Evolutionary conservation across 2,888 invertebrate genomes (phyloP).

Genomic region (Portevinia maculata): DNA sequence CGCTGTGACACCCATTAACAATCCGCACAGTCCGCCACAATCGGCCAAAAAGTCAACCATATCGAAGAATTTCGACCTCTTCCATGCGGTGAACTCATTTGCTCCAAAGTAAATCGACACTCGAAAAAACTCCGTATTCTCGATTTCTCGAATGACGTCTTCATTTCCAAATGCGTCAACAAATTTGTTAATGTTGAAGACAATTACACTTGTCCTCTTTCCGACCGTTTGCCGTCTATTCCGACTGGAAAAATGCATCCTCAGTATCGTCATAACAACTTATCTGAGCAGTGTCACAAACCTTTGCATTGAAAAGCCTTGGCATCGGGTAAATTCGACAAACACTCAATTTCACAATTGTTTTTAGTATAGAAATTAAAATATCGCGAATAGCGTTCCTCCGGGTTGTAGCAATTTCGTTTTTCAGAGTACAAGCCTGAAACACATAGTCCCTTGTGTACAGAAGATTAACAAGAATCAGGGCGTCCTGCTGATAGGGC

Average conservation of each 20-base stretch:
- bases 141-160: neutral
- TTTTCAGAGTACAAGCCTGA: too few species aligned
- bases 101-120: constrained; percentile 89
- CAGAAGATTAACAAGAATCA: constrained; percentile 89
- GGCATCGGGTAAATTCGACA: constrained; percentile 89
- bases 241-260: constrained; percentile 78
- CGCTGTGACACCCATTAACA: constrained; percentile 82
- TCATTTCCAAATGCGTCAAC: neutral
- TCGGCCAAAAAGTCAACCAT: constrained; percentile 88
- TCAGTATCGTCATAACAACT: constrained; percentile 80
- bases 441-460: constrained; percentile 87
- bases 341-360: constrained; percentile 89
- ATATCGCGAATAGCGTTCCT: constrained; percentile 86
- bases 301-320: constrained; percentile 76
- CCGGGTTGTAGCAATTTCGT: constrained; percentile 88
- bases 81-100: constrained; percentile 87
- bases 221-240: constrained; percentile 79
- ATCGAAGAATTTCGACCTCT: constrained; percentile 87
- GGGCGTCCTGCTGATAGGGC: constrained; percentile 87
- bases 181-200: constrained; percentile 82
- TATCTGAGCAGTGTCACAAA: constrained; percentile 81
- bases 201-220: constrained; percentile 79
- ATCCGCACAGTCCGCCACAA: constrained; percentile 87
- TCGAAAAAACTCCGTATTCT: constrained; percentile 82
- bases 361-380: constrained; percentile 88